Evolutionary conservation across 2,797 vertebrate species (phyloP).

Genomic region (Vireo griseus): DNA sequence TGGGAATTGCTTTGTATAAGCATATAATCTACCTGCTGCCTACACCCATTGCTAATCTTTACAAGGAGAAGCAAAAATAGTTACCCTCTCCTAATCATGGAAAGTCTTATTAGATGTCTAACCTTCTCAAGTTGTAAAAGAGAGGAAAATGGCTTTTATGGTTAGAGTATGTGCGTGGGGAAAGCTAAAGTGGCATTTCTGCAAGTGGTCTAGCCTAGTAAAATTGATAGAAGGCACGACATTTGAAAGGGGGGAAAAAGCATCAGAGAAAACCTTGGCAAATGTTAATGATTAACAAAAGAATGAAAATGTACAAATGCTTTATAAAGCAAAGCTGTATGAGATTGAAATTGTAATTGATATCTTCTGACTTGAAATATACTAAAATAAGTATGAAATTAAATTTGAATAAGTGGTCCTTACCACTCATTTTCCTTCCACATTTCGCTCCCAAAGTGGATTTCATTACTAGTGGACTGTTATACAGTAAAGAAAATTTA

Average conservation of each 20-base stretch:
- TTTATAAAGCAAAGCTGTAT: not conserved
- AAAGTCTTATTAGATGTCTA: not conserved
- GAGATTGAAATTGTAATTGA: not conserved
- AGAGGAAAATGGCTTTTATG: not conserved
- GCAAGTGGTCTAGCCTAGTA: not conserved
- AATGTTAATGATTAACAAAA: not conserved
- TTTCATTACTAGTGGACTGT: not conserved
- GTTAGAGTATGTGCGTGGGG: not conserved
- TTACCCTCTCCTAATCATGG: not conserved
- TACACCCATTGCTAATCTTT: not conserved
- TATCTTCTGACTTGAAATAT: not conserved
- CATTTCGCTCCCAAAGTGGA: not conserved
- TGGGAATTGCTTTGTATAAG: not conserved
- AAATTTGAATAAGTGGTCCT: not conserved
- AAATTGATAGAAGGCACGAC: not conserved
- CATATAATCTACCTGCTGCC: not conserved
- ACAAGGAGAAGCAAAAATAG: not conserved
- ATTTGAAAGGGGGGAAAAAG: not conserved
- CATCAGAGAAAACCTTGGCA: not conserved
- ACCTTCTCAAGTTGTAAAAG: not conserved
- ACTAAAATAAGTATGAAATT: not conserved
- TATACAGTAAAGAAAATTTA: not conserved
- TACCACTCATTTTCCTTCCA: not conserved
- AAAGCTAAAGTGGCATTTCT: not conserved
- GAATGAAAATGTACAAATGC: not conserved